Percentiles rank a stretch among this genome's conserved stretches.
These are phyloP conservation scores for Calephelis perditalis DNA, from an alignment of 2,888 invertebrate genomes.

Conservation along the genomic window DNA sequence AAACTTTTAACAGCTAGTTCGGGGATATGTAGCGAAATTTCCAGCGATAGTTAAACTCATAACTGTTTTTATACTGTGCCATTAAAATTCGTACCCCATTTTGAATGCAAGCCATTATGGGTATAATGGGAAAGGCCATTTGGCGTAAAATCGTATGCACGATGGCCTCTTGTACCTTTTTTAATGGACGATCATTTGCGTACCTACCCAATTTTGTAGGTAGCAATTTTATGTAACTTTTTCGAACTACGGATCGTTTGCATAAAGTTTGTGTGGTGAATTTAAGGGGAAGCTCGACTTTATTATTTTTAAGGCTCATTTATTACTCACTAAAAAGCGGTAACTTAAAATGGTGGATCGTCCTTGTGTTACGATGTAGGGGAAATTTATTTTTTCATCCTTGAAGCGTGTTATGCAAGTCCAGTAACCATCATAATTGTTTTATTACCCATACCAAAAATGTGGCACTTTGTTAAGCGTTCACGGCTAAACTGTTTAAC, in stretches of 20 bases:
- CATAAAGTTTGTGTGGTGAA: conserved; percentile 17
- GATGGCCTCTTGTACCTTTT: conserved; percentile 21
- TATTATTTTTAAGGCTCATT: background rate
- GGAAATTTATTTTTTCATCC: too few relatives aligned
- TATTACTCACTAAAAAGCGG: background rate
- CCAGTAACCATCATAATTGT: too few relatives aligned
- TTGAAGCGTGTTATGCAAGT: too few relatives aligned
- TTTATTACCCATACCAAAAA: too few relatives aligned
- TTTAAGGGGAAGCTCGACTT: conserved; percentile 12
- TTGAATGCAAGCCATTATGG: conserved; percentile 19
- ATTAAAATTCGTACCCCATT: conserved; percentile 23
- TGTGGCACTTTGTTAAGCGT: too few relatives aligned
- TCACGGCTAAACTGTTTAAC: too few relatives aligned
- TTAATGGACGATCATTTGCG: conserved; percentile 19
- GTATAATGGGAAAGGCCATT: conserved; percentile 21
- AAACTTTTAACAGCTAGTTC: conserved; percentile 21
- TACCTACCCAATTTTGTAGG: conserved; percentile 26
- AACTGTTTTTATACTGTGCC: conserved; percentile 20
- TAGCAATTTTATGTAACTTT: conserved; percentile 21
- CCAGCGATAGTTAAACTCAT: conserved; percentile 21
- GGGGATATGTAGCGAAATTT: conserved; percentile 18
- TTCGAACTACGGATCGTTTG: conserved; percentile 15
- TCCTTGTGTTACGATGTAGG: too few relatives aligned
- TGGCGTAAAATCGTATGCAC: conserved; percentile 18
- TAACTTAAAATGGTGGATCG: background rate